Evolutionary conservation across 2,797 vertebrate genomes (phyloP), one percentile per base, ranked within the genome.

Genomic region (Megalops cyprinoides): DNA sequence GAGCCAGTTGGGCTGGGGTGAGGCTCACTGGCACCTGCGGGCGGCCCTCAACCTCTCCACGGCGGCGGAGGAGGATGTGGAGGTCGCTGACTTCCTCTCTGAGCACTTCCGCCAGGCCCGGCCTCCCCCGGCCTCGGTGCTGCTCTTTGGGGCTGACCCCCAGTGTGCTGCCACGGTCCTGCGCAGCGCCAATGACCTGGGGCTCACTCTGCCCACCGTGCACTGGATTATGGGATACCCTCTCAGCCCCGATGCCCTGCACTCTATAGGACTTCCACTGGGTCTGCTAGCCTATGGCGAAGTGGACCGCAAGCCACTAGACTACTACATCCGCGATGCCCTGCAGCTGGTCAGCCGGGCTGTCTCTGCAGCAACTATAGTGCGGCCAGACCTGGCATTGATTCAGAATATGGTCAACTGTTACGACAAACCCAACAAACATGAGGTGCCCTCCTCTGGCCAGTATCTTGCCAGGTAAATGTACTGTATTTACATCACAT

Each of bases 181-280:
- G 74, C 89, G 69, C 44, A 92, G 85, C 0, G 96, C 92, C 0
- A 93, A 94, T 31, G 92, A 92, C 23, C 23, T 91, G n/a, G 95
- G 95, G 15, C 87, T 96, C 73, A 90, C 86, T 0, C 85, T 80
- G 0, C 95, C 94, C 1, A 93, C 93, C 1, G 88, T 96, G 37
- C 95, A 93, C 86, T 98, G 97, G 97, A 79, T 98, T 77, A 87
- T 97, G 90, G 97, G 96, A 49, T 94, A 95, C 4, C 96, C 97
- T 0, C 90, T 97, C 76, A 92, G 93, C 0, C 86, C 94, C 0
- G 86, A 93, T 0, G 93, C 92, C 0, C 91, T 98, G 82, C 96
- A 96, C 44, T 94, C 94, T 0, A 90, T 94, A 0, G 96, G 95
- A 1, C 88, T 98, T 80, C 97, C 97, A 0, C 89, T 89, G 0